Evolutionary conservation across 2,797 vertebrate species (phyloP), one percentile per base, ranked within the genome.

Genomic region (Anguilla obscura): DNA sequence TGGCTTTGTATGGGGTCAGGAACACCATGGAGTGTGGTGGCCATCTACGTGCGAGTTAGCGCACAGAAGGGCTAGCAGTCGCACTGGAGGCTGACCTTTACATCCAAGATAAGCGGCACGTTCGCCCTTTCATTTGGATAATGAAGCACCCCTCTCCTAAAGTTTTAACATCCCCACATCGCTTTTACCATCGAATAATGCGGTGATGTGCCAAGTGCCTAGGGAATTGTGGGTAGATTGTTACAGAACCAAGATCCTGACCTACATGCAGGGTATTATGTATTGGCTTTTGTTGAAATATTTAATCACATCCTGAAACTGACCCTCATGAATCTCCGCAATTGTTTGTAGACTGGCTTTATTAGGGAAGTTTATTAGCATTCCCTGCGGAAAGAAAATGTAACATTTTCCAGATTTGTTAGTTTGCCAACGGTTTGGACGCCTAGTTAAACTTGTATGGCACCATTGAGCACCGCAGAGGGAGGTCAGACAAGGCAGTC

Each of bases 361-460:
- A n/a, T 48, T 48, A 33, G 45, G 45, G 10, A 48, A 50, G 24
- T 8, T 3, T 50, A 82, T n/a, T 82, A 2, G 40, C 45, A 21
- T 14, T 40, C 74, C 12, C 36, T 21, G 36, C 45, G 16, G 74
- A 79, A 40, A 33, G 27, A 36, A 76, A 33, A 36, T 14, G 30
- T 33, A 76, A 76, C 33, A 36, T 5, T 76, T 76, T 79, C 74
- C 74, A 79, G 30, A 79, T 79, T 45, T 40, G 30, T 40, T 36
- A 45, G 33, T 76, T 76, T 76, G 33, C 36, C 33, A 45, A 79
- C 18, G 74, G 36, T 40, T 79, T 79, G 74, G 33, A 79, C 7
- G 36, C 74, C 33, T 79, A 40, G 74, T 79, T 40, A 79, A 79
- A 79, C 33, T 79, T 79, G 74, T 18, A 79, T 79, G 74, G 74